Conservation (phyloP, 2,888 invertebrate genomes). For the Euproctis similis region DNA sequence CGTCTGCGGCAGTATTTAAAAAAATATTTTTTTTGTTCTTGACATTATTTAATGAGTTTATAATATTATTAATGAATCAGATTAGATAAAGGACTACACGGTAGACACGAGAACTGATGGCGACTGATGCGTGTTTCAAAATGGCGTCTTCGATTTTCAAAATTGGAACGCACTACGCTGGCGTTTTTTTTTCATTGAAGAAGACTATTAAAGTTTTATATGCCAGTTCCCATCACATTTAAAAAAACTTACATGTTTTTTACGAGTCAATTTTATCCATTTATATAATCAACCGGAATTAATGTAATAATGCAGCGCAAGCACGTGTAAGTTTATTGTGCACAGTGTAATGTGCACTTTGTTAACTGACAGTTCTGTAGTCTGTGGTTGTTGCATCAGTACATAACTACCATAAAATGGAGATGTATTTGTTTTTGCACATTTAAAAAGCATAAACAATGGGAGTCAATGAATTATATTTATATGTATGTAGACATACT, state of each 20-base stretch:
- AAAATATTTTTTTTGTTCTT: slow-evolving; percentile 25
- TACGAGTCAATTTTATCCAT: too few species aligned
- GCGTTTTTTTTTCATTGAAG: too few species aligned
- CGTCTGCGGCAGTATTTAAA: slow-evolving; percentile 51
- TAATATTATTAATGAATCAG: slow-evolving; percentile 47
- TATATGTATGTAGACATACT: slow-evolving; percentile 68
- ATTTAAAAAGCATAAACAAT: slow-evolving; percentile 53
- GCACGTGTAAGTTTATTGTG: slow-evolving; percentile 6
- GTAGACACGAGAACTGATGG: slow-evolving; percentile 35
- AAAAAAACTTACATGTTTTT: too few species aligned
- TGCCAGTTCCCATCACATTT: too few species aligned
- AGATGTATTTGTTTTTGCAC: slow-evolving; percentile 56
- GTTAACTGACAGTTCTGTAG: too few species aligned
- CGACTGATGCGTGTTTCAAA: too few species aligned
- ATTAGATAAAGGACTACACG: slow-evolving; percentile 28
- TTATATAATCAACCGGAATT: too few species aligned
- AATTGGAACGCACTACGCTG: too few species aligned
- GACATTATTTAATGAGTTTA: slow-evolving; percentile 44
- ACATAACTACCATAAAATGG: slow-evolving; percentile 30
- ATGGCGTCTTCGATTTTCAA: too few species aligned
- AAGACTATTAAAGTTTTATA: too few species aligned
- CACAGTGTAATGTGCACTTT: too few species aligned
- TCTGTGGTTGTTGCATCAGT: slow-evolving; percentile 46
- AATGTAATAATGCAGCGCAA: too few species aligned
- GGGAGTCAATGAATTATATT: slow-evolving; percentile 74